phyloP scores from a whole-genome alignment of 2,797 vertebrate genomes.

The Denticeps clupeoides region DNA sequence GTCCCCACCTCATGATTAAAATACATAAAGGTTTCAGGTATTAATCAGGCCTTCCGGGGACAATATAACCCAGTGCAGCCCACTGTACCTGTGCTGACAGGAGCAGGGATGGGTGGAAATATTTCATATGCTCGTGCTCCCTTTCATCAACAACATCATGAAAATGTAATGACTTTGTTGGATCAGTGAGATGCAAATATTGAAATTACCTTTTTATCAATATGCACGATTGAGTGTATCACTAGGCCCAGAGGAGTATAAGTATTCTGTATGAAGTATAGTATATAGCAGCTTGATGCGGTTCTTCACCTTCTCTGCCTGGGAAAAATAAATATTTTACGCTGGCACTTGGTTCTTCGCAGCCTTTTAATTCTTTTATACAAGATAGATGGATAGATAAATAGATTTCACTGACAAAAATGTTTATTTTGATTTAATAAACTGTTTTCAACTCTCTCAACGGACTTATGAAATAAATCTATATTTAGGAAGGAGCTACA shows the following conservation, averaged over 20 bases:
- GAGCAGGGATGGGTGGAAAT: neutral
- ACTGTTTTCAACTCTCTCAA: slow-evolving; percentile 26
- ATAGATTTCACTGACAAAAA: slow-evolving; percentile 25
- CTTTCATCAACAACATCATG: neutral
- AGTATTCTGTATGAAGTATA: neutral
- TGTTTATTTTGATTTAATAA: slow-evolving; percentile 34
- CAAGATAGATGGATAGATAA: slow-evolving; percentile 1
- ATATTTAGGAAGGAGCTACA: slow-evolving; percentile 26
- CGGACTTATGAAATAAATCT: slow-evolving; percentile 36
- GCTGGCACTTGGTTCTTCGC: neutral
- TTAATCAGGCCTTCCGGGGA: neutral
- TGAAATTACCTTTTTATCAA: neutral
- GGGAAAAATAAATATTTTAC: neutral
- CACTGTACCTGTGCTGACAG: no score
- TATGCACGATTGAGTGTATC: neutral
- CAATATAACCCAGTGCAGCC: no score
- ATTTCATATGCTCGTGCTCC: neutral
- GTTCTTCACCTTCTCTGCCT: no score
- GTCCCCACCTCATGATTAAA: neutral
- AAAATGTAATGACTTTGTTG: neutral
- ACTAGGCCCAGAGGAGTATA: neutral
- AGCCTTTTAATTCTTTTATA: neutral
- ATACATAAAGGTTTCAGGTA: slow-evolving; percentile 1
- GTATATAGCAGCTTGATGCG: neutral
- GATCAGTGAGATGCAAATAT: slow-evolving; percentile 1